Base-by-base conservation (phyloP, 2,113 vertebrate species). In the Cervus canadensis region DNA sequence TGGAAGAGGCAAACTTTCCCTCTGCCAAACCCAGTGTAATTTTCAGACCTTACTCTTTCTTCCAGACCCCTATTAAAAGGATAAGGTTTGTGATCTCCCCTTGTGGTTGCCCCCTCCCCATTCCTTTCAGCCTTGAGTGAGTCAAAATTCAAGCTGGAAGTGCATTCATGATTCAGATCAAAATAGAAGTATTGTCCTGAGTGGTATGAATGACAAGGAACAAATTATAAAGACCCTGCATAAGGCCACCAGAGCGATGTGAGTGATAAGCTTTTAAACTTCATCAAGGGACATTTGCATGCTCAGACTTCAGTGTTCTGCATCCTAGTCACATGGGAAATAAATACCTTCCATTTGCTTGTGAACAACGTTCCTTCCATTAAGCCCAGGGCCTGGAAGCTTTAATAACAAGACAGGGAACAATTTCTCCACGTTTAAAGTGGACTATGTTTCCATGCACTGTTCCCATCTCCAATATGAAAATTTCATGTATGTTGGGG, bases 1-100 rank as follows among this genome's bases (percentile, higher is more conserved):
- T 98, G 96, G 88, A 98, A 88, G 87, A 96, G 86, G 85, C 90
- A 95, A 98, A 99, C 85, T 98, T 98, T 97, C 94, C 92, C 94
- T 81, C 91, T 92, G 92, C 89, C 78, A 95, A 90, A n/a, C 56
- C 62, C 57, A 64, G 91, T 92, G 89, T 97, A 92, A 45, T 97
- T 98, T 97, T 95, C 7, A 7, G 91, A 40, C 54, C 60, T 26
- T 54, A 5, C 97, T 92, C 33, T 98, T 97, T 97, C 92, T 76
- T 97, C 45, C 40, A 8, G 97, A 95, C 87, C 84, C 33, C 30
- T 71, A 43, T 93, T 95, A 43, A 96, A 96, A 98, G 96, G 95
- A 93, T 54, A 16, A 45, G 30, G 21, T 60, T 87, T 96, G 50
- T 30, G 30, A 45, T 56, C 16, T 40, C 13, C 52, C 36, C 17